These are phyloP conservation scores for Lasiurus cinereus DNA, from an alignment of 2,113 vertebrate species.

Conservation along the genomic window DNA sequence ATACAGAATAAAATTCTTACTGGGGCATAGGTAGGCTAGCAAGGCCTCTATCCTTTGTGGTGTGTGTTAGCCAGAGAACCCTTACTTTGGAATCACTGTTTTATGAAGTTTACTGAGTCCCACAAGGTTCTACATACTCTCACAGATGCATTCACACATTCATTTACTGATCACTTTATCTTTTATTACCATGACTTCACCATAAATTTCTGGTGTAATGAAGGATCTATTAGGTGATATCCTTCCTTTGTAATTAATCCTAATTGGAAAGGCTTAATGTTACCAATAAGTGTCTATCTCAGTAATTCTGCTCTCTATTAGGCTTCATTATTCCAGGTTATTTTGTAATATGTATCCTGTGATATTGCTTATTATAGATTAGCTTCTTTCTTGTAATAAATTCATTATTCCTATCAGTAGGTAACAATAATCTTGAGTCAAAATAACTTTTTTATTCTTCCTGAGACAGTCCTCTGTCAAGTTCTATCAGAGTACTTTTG, in stretches of 20 bases:
- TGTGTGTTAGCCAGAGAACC: not conserved
- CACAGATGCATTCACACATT: not conserved
- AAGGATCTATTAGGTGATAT: constrained; percentile 13
- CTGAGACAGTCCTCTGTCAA: constrained; percentile 23
- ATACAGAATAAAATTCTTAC: not conserved
- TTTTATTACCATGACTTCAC: not conserved
- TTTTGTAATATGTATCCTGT: not conserved
- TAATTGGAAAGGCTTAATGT: not conserved
- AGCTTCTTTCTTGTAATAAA: not conserved
- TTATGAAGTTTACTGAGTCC: not conserved
- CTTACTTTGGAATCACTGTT: not conserved
- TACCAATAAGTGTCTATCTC: not conserved
- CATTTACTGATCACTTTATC: constrained; percentile 12
- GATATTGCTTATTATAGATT: not conserved
- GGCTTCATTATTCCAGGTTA: not conserved
- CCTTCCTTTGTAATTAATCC: constrained; percentile 55
- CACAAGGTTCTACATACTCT: not conserved
- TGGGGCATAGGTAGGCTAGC: too few relatives aligned
- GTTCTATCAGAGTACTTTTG: not conserved
- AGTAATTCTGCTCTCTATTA: not conserved
- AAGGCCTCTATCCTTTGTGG: not conserved
- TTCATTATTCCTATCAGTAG: not conserved
- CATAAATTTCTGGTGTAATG: constrained; percentile 39
- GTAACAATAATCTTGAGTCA: not conserved
- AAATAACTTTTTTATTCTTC: not conserved